A percentile compares a stretch with the other conserved stretches of the same genome.
Conservation (phyloP, 2,888 invertebrate genomes). For the Caenorhabditis sp. region DNA sequence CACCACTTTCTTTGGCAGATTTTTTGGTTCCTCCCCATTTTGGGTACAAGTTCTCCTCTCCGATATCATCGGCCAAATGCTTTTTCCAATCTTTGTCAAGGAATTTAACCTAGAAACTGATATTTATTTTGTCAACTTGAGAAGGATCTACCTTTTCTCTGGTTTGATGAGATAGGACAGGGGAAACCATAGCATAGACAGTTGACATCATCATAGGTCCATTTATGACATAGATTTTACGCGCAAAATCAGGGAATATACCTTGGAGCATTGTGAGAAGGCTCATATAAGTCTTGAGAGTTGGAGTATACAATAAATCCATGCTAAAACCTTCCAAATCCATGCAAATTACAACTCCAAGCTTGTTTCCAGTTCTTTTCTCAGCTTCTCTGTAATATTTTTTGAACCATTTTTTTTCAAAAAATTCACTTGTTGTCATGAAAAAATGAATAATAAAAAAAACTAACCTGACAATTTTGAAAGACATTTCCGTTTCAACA, state of each 20-base stretch:
- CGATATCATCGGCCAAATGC: constrained; percentile 42
- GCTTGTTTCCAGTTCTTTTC: constrained; percentile 38
- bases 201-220: constrained; percentile 50
- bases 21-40: constrained; percentile 57
- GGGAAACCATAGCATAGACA: constrained; percentile 53
- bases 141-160: constrained; percentile 32
- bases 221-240: constrained; percentile 52
- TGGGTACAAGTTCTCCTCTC: constrained; percentile 50
- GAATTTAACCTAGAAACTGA: constrained; percentile 21
- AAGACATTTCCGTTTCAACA: constrained; percentile 56
- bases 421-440: background rate
- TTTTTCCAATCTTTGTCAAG: constrained; percentile 53
- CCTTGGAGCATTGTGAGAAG: constrained; percentile 55
- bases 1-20: constrained; percentile 39
- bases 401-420: background rate
- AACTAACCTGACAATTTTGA: constrained; percentile 50
- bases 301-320: constrained; percentile 60
- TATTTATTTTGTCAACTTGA: constrained; percentile 11
- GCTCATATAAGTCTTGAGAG: constrained; percentile 60
- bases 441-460: background rate
- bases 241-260: constrained; percentile 54
- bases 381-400: constrained; percentile 27
- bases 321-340: constrained; percentile 65
- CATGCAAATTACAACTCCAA: constrained; percentile 63
- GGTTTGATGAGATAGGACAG: constrained; percentile 53